Evolutionary conservation across 2,888 invertebrate genomes (phyloP).

Genomic region (Leptopilina drosophilae): DNA sequence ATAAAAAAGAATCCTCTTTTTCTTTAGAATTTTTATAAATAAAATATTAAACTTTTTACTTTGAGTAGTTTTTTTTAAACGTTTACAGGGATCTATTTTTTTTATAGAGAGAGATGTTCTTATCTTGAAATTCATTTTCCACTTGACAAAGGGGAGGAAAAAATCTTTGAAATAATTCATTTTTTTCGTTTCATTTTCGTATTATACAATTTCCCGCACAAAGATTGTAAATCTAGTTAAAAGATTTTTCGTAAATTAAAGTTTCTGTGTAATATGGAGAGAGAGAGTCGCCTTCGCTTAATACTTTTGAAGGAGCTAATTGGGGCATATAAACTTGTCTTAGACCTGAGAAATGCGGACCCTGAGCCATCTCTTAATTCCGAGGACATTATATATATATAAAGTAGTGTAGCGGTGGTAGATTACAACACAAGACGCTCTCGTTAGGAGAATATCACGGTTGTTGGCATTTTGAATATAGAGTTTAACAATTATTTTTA

Average conservation of each 20-base stretch:
- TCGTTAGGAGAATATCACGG: constrained; percentile 71
- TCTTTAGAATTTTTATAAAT: background rate
- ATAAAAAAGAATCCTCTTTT: background rate
- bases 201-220: background rate
- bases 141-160: background rate
- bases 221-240: constrained; percentile 10
- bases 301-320: constrained; percentile 71
- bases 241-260: constrained; percentile 25
- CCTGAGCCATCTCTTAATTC: constrained; percentile 63
- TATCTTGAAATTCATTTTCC: background rate
- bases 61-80: too few species aligned
- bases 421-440: constrained; percentile 60
- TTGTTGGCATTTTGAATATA: constrained; percentile 66
- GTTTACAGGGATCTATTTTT: background rate
- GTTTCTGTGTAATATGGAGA: background rate
- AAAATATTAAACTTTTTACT: too few species aligned
- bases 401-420: constrained; percentile 50
- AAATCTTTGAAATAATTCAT: background rate
- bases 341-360: constrained; percentile 63
- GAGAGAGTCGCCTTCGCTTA: constrained; percentile 53
- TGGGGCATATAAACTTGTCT: constrained; percentile 71
- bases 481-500: constrained; percentile 57
- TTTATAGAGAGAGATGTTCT: background rate
- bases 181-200: background rate
- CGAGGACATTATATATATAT: constrained; percentile 54